Percentiles rank a stretch among this genome's conserved stretches.
phyloP scores from a whole-genome alignment of 2,888 invertebrate species.

The Patella depressa region DNA sequence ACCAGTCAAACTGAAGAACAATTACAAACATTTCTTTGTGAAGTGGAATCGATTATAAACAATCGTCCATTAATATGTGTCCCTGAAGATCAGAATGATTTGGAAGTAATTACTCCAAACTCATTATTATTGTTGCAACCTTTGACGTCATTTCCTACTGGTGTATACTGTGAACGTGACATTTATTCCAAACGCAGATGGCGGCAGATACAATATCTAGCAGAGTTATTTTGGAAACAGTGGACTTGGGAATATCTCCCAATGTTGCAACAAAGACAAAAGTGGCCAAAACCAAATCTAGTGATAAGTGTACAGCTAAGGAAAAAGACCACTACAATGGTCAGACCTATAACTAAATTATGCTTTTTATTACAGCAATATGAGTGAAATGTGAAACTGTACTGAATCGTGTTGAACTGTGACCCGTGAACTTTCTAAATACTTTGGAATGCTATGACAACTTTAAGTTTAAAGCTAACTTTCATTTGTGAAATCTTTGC shows the following conservation, averaged over 20 bases:
- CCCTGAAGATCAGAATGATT: constrained; percentile 26
- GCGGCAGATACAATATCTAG: constrained; percentile 20
- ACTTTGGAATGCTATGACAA: no score
- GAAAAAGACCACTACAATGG: constrained; percentile 4
- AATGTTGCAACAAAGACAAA: constrained; percentile 23
- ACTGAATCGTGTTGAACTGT: not conserved
- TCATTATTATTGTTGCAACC: constrained; percentile 17
- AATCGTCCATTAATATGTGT: constrained; percentile 31
- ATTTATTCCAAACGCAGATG: constrained; percentile 17
- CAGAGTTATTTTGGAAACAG: constrained; percentile 19
- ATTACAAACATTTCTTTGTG: constrained; percentile 35
- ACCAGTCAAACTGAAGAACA: constrained; percentile 26
- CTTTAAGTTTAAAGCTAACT: no score
- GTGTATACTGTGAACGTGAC: constrained; percentile 10
- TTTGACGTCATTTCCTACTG: constrained; percentile 9
- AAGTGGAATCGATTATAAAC: constrained; percentile 37
- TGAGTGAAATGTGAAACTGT: not conserved
- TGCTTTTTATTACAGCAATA: not conserved
- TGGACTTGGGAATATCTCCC: constrained; percentile 25
- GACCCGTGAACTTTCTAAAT: no score
- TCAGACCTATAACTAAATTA: constrained; percentile 11
- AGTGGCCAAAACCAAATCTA: constrained; percentile 14
- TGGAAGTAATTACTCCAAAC: constrained; percentile 34
- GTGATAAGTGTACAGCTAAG: constrained; percentile 16
- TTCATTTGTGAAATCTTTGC: no score